Base-by-base conservation (phyloP, 2,113 vertebrate species). In the Pardalotus punctatus region DNA sequence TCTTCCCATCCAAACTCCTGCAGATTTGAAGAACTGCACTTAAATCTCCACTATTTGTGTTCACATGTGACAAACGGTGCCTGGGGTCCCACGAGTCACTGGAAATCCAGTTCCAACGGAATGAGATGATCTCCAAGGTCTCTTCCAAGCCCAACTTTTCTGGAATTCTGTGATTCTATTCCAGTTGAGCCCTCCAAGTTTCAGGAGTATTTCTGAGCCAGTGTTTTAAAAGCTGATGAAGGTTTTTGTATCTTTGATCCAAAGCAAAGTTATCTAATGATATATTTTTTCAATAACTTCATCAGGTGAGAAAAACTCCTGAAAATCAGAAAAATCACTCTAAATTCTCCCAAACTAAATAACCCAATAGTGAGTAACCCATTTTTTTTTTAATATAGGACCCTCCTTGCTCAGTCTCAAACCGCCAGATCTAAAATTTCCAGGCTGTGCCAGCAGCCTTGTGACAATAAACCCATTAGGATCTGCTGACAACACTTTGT, bases 21-120 rank as follows among this genome's bases (percentile, higher is more conserved):
- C 21, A 70, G 16, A 24, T 10, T n/a, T 21, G 27, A 86, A 67
- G 10, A 66, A 12, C 20, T 43, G n/a, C 66, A 28, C 16, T 64
- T 23, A 31, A 45, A 60, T 40, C 27, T 43, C 47, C 47, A 70
- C 7, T 60, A 2, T 21, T 43, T 47, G 33, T 60, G 60, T 22
- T 50, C 38, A 17, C 16, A 1, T 3, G 24, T 31, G 64, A 48
- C 25, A 36, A 57, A 40, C 62, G 4, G 20, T n/a, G 29, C 25
- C 62, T 3, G 1, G 54, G 42, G 10, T 78, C 33, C 69, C 65
- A 1, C 0, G 5, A 1, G 42, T 10, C 35, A 38, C 14, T 10
- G 60, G 33, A 14, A 7, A 64, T 14, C 35, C 40, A 28, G 38
- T 35, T 35, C 70, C 53, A 60, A 3, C n/a, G 53, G 86, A 45